Conservation (phyloP, 2,113 vertebrate species). For the Eulemur rufifrons region DNA sequence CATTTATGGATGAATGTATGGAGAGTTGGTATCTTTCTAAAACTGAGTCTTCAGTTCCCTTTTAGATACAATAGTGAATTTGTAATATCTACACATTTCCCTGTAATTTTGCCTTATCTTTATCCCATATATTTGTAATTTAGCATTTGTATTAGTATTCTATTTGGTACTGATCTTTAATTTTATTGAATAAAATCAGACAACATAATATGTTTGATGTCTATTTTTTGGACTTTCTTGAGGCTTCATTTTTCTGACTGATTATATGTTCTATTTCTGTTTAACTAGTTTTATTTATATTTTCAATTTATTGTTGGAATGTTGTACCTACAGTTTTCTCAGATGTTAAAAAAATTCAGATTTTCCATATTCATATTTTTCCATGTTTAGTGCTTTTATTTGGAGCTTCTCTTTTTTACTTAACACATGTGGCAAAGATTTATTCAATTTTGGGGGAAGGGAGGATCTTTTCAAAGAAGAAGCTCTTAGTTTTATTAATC, state of each 20-base stretch:
- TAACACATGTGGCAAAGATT: not conserved
- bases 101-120: not conserved
- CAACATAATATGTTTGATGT: not conserved
- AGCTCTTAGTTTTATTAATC: not conserved
- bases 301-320: not conserved
- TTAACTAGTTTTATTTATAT: not conserved
- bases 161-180: not conserved
- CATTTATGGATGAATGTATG: not conserved
- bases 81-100: not conserved
- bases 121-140: not conserved
- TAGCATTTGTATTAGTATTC: not conserved
- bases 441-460: not conserved
- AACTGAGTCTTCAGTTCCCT: not conserved
- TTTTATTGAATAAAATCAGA: conserved; percentile 28
- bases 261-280: not conserved
- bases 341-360: not conserved
- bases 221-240: not conserved
- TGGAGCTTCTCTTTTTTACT: not conserved
- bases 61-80: not conserved
- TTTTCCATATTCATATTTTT: not conserved
- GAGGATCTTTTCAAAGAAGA: not conserved
- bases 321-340: not conserved
- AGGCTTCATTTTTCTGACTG: not conserved
- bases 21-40: not conserved
- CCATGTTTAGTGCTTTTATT: not conserved